Evolutionary conservation across 2,113 vertebrate species (phyloP), one percentile per base, ranked within the genome.

Genomic region (Corythaeola cristata): DNA sequence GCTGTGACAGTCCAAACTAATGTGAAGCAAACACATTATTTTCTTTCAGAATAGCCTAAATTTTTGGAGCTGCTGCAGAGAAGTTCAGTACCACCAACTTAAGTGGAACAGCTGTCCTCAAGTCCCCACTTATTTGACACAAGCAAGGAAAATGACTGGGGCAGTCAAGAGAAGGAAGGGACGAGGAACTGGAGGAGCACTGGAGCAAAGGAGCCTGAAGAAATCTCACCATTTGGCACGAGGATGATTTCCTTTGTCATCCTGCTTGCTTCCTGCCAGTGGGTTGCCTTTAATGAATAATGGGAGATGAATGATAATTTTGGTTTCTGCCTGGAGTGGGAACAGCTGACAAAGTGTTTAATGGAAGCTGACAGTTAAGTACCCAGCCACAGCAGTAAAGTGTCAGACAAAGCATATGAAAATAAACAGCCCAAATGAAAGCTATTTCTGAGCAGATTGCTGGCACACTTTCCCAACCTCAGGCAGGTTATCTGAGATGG

Each of bases 281-380:
- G 74, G 76, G 60, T 62, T 66, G 72, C 64, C 60, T 90, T 91
- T 86, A 94, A 88, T 90, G 75, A 95, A 96, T 95, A 97, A 68
- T 87, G 66, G 67, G 86, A 97, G 90, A 95, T 81, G 93, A 96
- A 94, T 17, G 58, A 96, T 96, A 95, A 95, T 93, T 93, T 89
- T 85, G 80, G 93, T 66, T 88, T 82, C 85, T 88, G 86, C 93
- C 74, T 84, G 74, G 88, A 96, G 96, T 63, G 87, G 75, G 80
- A 94, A 92, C 56, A 93, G 96, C 94, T 94, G 96, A 86, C 87
- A 85, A 76, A 85, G 80, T 84, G 6, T 94, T 97, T 98, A 97
- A 98, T 97, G 95, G 92, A 78, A 96, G 90, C 95, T 98, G 98
- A 98, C 98, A 97, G 98, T 96, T 97, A 96, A 92, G 97, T 96